Conservation (phyloP, 1,140 invertebrate genomes). For the Agrilus planipennis region DNA sequence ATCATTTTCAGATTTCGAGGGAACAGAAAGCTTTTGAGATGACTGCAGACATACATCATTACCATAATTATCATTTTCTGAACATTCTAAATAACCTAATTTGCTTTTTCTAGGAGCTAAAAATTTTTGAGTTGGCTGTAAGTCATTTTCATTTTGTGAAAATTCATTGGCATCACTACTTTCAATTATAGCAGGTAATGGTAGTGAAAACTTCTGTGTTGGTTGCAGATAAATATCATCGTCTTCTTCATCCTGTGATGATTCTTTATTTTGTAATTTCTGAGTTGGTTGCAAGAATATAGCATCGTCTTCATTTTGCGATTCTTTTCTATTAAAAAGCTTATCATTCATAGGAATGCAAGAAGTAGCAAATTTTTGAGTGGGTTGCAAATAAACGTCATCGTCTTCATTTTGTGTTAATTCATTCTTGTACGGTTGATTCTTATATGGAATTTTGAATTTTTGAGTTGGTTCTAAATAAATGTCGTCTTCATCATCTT, state of each 20-base stretch:
- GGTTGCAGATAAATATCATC: too few relatives aligned
- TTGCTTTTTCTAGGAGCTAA: too few relatives aligned
- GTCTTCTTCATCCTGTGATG: background rate
- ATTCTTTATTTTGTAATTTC: background rate
- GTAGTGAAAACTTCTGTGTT: too few relatives aligned
- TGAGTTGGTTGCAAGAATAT: slow-evolving; percentile 7
- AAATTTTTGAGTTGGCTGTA: too few relatives aligned
- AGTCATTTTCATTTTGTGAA: too few relatives aligned
- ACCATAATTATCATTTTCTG: background rate
- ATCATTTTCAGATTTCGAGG: background rate
- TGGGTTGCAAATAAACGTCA: slow-evolving; percentile 2
- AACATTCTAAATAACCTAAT: too few relatives aligned
- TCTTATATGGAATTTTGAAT: background rate
- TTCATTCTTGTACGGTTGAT: background rate
- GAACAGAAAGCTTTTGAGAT: background rate
- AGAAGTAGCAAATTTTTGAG: background rate
- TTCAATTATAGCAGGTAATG: too few relatives aligned
- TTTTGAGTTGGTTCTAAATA: slow-evolving; percentile 2
- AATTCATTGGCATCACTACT: too few relatives aligned
- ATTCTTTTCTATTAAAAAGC: background rate
- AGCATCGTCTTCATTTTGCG: background rate
- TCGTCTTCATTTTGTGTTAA: background rate
- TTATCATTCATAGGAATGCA: background rate
- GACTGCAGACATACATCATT: background rate
- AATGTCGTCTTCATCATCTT: slow-evolving; percentile 1